Conservation (phyloP, 2,797 vertebrate genomes). For the Coilia nasus region DNA sequence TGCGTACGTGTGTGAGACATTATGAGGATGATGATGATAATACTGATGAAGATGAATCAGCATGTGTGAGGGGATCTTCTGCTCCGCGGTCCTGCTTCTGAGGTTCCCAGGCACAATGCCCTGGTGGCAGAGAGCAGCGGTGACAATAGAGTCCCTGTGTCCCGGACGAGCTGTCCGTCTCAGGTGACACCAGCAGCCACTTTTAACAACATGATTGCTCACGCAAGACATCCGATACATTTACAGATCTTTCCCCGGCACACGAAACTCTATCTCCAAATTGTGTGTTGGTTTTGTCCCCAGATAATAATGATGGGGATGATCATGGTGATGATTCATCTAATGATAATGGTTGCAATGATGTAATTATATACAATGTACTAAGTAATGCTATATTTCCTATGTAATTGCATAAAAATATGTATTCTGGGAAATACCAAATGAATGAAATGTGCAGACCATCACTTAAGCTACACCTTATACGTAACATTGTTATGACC, state of each 20-base stretch:
- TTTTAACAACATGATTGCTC: slow-evolving; percentile 21
- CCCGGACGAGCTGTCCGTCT: not conserved
- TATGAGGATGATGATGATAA: too few relatives aligned
- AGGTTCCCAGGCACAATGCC: not conserved
- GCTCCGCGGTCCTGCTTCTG: not conserved
- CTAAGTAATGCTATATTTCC: not conserved
- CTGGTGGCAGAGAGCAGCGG: not conserved
- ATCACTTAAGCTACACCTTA: too few relatives aligned
- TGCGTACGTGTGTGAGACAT: not conserved
- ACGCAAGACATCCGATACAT: slow-evolving; percentile 2
- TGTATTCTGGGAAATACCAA: not conserved
- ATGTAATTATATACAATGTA: not conserved
- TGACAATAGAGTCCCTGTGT: not conserved
- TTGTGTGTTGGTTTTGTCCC: not conserved
- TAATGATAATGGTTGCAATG: not conserved
- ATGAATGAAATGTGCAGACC: not conserved
- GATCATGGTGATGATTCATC: not conserved
- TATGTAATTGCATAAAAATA: not conserved
- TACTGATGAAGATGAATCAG: too few relatives aligned
- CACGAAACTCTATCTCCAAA: not conserved
- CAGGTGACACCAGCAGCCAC: not conserved
- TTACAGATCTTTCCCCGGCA: not conserved
- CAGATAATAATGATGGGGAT: not conserved
- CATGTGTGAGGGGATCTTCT: too few relatives aligned
- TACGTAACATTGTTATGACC: not conserved